Conservation (phyloP, 2,797 vertebrate species). For the Propithecus deckenii region DNA sequence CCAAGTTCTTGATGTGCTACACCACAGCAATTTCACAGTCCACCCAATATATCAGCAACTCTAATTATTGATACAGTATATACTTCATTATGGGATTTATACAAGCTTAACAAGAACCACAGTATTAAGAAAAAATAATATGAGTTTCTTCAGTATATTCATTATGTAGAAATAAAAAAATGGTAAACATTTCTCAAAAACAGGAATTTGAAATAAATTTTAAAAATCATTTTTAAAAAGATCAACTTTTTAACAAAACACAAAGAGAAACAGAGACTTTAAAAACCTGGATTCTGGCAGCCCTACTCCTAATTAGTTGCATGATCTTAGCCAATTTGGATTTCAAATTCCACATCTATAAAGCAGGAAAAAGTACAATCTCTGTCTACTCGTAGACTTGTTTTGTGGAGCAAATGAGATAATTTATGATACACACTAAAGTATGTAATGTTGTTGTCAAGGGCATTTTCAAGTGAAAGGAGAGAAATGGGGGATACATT, state of each 20-base stretch:
- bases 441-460: background rate
- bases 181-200: background rate
- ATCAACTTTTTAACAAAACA: background rate
- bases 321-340: background rate
- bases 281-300: background rate
- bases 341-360: background rate
- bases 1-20: background rate
- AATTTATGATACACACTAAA: background rate
- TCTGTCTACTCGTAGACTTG: background rate
- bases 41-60: constrained; percentile 49
- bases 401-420: background rate
- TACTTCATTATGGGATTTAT: constrained; percentile 47
- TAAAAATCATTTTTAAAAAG: background rate
- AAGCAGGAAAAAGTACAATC: background rate
- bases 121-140: constrained; percentile 32
- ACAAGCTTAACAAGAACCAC: background rate
- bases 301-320: background rate
- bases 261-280: background rate
- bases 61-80: constrained; percentile 48
- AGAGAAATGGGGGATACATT: background rate
- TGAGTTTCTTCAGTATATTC: background rate
- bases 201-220: background rate
- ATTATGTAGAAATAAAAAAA: constrained; percentile 1
- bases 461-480: background rate
- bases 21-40: constrained; percentile 67